These are phyloP conservation scores for Trogon melanurus DNA, from an alignment of 2,113 vertebrate genomes.

Conservation along the genomic window DNA sequence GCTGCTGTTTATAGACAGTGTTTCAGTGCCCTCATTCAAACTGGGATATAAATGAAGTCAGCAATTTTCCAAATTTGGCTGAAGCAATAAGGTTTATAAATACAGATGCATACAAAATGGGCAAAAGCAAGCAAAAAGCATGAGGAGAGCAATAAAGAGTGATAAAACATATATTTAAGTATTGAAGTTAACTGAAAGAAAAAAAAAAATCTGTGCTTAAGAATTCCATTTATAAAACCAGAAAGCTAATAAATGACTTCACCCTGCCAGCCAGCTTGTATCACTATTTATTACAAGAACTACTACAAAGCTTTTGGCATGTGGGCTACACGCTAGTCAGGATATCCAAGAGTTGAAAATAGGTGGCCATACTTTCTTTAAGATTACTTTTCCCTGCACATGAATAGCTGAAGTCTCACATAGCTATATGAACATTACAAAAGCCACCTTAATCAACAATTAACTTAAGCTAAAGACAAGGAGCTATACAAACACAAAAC, in stretches of 20 bases:
- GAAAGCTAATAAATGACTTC: neutral
- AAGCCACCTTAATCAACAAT: neutral
- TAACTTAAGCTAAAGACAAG: neutral
- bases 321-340: neutral
- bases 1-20: neutral
- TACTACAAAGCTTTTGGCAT: neutral
- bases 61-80: neutral
- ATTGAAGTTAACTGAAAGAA: neutral
- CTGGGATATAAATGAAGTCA: neutral
- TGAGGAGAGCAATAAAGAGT: neutral
- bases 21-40: neutral
- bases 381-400: neutral
- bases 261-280: neutral
- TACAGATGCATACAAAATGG: neutral
- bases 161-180: neutral
- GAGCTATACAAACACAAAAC: neutral
- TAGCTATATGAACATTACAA: neutral
- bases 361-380: neutral
- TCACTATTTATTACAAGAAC: neutral
- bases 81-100: neutral
- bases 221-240: neutral
- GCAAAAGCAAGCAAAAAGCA: neutral
- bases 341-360: neutral
- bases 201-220: neutral
- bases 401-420: neutral